A percentile compares a stretch with the other conserved stretches of the same genome.
phyloP scores from a whole-genome alignment of 2,888 invertebrate species.

The Cabera pusaria region DNA sequence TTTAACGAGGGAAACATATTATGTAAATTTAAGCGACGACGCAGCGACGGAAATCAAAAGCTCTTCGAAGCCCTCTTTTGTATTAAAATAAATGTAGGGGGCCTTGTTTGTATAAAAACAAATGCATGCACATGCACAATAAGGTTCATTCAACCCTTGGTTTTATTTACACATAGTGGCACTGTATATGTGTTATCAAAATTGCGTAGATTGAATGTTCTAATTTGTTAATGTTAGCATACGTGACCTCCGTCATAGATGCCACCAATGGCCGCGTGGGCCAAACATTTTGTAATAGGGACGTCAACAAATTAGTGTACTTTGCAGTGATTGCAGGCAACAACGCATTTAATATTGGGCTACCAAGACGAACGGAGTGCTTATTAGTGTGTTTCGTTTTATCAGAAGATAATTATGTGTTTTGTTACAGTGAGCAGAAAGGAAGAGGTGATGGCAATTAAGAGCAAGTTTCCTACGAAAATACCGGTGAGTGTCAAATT shows the following conservation, averaged over 20 bases:
- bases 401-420: constrained; percentile 26
- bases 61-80: no score
- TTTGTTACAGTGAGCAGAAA: constrained; percentile 85
- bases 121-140: constrained; percentile 15
- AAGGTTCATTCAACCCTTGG: constrained; percentile 48
- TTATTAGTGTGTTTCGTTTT: no score
- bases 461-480: constrained; percentile 90
- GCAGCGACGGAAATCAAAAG: no score
- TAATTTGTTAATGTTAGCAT: constrained; percentile 36
- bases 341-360: no score
- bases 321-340: no score
- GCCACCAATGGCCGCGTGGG: constrained; percentile 18
- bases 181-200: constrained; percentile 46
- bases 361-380: constrained; percentile 5
- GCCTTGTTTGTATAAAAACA: constrained; percentile 3
- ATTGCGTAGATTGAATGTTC: constrained; percentile 47
- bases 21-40: constrained; percentile 4
- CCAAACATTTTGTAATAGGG: constrained; percentile 13
- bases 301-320: no score
- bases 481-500: constrained; percentile 85
- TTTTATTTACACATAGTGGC: constrained; percentile 38
- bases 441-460: constrained; percentile 91
- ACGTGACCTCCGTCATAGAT: constrained; percentile 40
- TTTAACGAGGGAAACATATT: constrained; percentile 1
- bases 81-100: background rate